Base-by-base conservation (phyloP, 2,113 vertebrate genomes). In the Eupsittula cactorum region DNA sequence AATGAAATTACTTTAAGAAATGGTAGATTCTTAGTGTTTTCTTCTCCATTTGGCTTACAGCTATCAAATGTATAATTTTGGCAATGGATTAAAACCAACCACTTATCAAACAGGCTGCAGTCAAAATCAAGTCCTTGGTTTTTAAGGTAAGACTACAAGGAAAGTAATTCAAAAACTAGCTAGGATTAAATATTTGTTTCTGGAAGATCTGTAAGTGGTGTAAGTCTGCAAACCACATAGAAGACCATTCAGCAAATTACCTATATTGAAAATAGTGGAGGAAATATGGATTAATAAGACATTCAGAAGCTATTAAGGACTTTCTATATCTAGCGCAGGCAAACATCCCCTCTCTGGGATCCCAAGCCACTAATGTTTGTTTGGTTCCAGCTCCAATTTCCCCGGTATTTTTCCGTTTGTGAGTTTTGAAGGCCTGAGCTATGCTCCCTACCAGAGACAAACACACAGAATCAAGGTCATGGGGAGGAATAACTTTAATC, bases 1-100 rank as follows among this genome's bases (percentile, higher is more conserved):
- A 97, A 97, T 95, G 86, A 98, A 98, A 98, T 98, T 95, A 93
- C 94, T 97, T 92, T 88, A 94, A 96, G 91, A 96, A 93, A 87
- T 97, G 29, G 85, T 70, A 89, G 91, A 92, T 96, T 97, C 63
- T 75, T 95, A 49, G 15, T 92, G 57, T 91, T 97, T 97, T 96
- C 89, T 90, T 50, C 67, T 89, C 60, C 85, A 86, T 97, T 92
- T 95, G 82, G 62, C 88, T 97, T 96, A 93, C 59, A 35, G 42
- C 67, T 93, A 83, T 76, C 50, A 93, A 77, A 97, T 90, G 50
- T 69, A 82, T 31, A 64, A 94, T 97, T 94, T 74, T 95, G 68
- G 91, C 65, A 86, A 63, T 15, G 23, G 68, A 93, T 96, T 96
- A 95, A 95, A 94, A 93, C 4, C 75, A 95, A 62, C 49, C 46